Evolutionary conservation across 2,797 vertebrate genomes (phyloP).

Genomic region (Heteromormyrus szaboi): DNA sequence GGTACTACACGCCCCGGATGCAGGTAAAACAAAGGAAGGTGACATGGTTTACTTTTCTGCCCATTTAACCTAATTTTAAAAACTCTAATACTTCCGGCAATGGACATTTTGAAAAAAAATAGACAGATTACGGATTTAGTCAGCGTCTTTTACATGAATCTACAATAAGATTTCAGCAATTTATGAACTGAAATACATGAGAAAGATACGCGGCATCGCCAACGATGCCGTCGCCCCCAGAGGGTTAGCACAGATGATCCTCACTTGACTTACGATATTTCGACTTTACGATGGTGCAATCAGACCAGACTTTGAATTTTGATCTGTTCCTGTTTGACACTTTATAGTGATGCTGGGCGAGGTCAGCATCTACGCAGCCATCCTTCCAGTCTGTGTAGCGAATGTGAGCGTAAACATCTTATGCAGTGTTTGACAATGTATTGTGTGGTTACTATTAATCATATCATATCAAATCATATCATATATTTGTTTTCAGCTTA

Average conservation of each 20-base stretch:
- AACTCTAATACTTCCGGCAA: no score
- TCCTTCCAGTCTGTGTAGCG: not conserved
- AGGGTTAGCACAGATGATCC: not conserved
- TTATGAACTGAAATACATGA: no score
- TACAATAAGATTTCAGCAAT: no score
- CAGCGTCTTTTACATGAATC: no score
- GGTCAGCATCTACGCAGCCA: not conserved
- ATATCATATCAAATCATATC: not conserved
- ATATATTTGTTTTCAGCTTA: not conserved
- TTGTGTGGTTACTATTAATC: not conserved
- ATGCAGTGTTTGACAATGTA: not conserved
- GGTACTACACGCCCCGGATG: no score
- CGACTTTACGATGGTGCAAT: not conserved
- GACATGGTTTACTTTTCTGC: no score
- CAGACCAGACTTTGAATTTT: not conserved
- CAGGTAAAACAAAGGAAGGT: no score
- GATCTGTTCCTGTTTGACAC: not conserved
- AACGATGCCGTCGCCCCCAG: no score
- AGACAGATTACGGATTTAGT: no score
- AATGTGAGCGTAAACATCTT: not conserved
- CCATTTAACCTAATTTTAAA: no score
- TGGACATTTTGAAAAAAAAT: no score
- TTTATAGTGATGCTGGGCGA: not conserved
- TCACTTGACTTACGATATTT: not conserved
- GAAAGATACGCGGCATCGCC: no score